Evolutionary conservation across 2,113 vertebrate species (phyloP).

Genomic region (Machaerirhynchus nigripectus): DNA sequence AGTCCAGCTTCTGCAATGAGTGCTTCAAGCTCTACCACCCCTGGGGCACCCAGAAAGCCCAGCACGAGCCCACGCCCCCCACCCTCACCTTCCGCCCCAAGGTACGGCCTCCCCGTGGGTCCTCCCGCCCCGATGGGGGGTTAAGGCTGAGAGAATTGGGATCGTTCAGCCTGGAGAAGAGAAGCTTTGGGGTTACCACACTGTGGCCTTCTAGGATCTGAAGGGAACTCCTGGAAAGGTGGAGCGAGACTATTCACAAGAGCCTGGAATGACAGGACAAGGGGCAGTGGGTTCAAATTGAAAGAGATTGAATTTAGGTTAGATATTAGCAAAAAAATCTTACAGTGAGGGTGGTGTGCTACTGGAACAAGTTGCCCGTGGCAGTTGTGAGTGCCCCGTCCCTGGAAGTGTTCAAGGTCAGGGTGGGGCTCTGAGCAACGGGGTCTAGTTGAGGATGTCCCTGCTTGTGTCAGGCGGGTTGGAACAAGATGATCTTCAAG

Average conservation of each 20-base stretch:
- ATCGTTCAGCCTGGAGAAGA: not conserved
- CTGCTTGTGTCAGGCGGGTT: accelerated
- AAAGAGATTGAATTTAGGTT: not conserved
- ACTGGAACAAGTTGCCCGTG: not conserved
- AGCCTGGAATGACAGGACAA: no score
- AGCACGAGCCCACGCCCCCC: slow-evolving; percentile 92
- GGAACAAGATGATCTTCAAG: not conserved
- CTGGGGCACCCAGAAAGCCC: slow-evolving; percentile 94
- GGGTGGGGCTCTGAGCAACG: not conserved
- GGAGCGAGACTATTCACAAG: not conserved
- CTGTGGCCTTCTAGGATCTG: no score
- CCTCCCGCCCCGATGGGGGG: not conserved
- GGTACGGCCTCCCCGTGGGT: slow-evolving; percentile 53
- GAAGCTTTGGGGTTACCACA: not conserved
- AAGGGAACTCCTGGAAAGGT: not conserved
- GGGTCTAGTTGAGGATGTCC: not conserved
- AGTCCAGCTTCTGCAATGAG: slow-evolving; percentile 94
- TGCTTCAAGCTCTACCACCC: slow-evolving; percentile 98
- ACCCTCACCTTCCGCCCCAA: slow-evolving; percentile 94
- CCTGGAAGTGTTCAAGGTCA: not conserved
- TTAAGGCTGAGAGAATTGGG: not conserved
- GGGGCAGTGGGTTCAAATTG: not conserved
- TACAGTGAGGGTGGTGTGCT: no score
- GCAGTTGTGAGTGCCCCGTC: not conserved
- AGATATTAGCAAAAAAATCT: not conserved